These are phyloP conservation scores for Craterocephalus amniculus DNA, from an alignment of 2,797 vertebrate species.

Conservation along the genomic window DNA sequence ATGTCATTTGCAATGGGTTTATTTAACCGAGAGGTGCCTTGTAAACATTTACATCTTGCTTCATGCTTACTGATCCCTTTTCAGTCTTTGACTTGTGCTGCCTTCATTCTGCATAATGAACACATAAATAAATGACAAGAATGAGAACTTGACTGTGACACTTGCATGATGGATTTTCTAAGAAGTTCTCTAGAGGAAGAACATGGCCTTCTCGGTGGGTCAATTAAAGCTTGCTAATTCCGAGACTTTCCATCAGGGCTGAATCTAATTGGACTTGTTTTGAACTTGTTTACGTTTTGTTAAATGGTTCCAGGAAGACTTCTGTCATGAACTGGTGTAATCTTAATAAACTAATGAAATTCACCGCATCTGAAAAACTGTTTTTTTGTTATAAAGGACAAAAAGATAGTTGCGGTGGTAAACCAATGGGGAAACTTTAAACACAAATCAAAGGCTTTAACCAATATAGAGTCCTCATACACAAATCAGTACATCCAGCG, in stretches of 20 bases:
- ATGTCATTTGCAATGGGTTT: background rate
- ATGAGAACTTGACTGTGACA: background rate
- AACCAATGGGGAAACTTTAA: too few species aligned
- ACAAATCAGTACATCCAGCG: too few species aligned
- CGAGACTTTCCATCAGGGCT: background rate
- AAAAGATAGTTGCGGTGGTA: too few species aligned
- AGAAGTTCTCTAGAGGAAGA: background rate
- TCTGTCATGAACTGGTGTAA: too few species aligned
- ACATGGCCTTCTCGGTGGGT: background rate
- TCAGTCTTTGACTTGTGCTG: background rate
- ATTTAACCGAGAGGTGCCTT: background rate
- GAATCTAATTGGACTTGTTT: background rate
- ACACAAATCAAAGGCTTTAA: too few species aligned
- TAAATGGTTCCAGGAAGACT: background rate
- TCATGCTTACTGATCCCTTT: background rate
- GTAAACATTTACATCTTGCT: background rate
- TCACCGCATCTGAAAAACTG: too few species aligned
- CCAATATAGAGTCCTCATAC: too few species aligned
- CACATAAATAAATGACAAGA: background rate
- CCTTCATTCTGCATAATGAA: background rate
- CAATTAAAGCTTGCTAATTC: background rate
- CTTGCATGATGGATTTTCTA: background rate
- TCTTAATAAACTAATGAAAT: background rate
- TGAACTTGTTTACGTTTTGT: background rate
- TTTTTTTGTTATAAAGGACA: too few species aligned